Conservation (phyloP, 2,113 vertebrate genomes). For the Panthera leo region DNA sequence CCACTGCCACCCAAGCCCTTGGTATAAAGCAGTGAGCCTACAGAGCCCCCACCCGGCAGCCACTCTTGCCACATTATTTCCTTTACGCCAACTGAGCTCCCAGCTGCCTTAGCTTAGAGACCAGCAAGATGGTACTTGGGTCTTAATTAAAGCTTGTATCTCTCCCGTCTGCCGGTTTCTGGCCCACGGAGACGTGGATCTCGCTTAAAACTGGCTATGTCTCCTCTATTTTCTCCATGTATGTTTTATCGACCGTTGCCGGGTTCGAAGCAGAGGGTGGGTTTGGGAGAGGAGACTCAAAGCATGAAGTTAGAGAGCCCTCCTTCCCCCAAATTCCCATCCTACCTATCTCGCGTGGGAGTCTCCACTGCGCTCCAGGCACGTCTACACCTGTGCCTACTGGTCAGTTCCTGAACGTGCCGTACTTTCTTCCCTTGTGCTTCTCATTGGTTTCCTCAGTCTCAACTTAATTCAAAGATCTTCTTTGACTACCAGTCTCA, state of each 20-base stretch:
- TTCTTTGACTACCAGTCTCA: neutral
- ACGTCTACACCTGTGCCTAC: neutral
- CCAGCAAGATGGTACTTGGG: neutral
- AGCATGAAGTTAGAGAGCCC: neutral
- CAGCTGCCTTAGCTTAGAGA: neutral
- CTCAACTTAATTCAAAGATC: neutral
- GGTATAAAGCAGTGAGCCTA: neutral
- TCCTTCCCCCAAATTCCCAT: neutral
- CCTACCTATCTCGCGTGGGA: accelerated
- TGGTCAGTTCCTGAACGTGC: no score
- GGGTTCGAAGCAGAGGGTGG: neutral
- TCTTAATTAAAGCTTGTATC: neutral
- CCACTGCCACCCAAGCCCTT: accelerated
- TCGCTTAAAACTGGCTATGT: neutral
- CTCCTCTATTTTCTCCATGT: neutral
- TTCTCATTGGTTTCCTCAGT: neutral
- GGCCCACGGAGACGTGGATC: neutral
- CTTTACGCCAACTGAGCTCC: neutral
- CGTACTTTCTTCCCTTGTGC: neutral
- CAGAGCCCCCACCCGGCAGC: accelerated
- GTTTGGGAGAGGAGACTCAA: neutral
- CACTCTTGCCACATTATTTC: neutral
- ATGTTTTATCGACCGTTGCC: neutral
- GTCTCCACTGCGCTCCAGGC: accelerated
- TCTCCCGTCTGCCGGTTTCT: neutral